These are phyloP conservation scores for Hippocampus kuda DNA, from an alignment of 2,797 vertebrate species.

Conservation along the genomic window DNA sequence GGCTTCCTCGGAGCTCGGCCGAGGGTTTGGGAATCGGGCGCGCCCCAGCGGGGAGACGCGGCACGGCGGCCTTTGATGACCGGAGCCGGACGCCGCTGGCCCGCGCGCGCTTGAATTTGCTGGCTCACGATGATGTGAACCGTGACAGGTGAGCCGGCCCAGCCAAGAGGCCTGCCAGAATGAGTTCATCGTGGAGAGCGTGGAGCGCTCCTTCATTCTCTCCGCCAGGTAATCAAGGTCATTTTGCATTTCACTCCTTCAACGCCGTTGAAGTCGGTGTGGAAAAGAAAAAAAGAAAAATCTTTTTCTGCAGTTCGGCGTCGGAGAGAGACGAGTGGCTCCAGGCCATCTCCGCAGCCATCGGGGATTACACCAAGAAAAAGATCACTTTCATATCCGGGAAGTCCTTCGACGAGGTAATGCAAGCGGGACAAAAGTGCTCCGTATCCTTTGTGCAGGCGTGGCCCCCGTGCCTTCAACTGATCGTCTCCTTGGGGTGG, in stretches of 20 bases:
- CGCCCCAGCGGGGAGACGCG: too few species aligned
- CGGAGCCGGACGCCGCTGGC: too few species aligned
- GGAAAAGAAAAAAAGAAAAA: background rate
- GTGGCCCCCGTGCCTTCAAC: background rate
- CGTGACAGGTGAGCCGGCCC: constrained; percentile 85
- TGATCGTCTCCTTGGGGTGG: too few species aligned
- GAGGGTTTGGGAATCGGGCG: too few species aligned
- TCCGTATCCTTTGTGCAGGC: too few species aligned
- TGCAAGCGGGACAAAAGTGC: constrained; percentile 7
- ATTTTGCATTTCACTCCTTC: background rate
- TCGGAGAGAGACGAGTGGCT: constrained; percentile 89
- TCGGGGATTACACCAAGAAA: constrained; percentile 83
- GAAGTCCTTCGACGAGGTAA: constrained; percentile 77
- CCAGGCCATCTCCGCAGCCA: constrained; percentile 82
- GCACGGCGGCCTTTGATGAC: too few species aligned
- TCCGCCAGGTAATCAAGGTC: constrained; percentile 75
- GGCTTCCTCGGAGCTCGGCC: too few species aligned
- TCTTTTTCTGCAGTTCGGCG: constrained; percentile 75
- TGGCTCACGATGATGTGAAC: too few species aligned
- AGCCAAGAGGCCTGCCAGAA: constrained; percentile 90
- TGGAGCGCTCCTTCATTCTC: constrained; percentile 93
- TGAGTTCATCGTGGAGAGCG: constrained; percentile 92
- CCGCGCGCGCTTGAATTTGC: background rate
- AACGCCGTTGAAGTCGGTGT: background rate
- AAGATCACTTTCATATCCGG: constrained; percentile 80